These are phyloP conservation scores for Meteorus sp. DNA, from an alignment of 1,140 invertebrate species.

Conservation along the genomic window DNA sequence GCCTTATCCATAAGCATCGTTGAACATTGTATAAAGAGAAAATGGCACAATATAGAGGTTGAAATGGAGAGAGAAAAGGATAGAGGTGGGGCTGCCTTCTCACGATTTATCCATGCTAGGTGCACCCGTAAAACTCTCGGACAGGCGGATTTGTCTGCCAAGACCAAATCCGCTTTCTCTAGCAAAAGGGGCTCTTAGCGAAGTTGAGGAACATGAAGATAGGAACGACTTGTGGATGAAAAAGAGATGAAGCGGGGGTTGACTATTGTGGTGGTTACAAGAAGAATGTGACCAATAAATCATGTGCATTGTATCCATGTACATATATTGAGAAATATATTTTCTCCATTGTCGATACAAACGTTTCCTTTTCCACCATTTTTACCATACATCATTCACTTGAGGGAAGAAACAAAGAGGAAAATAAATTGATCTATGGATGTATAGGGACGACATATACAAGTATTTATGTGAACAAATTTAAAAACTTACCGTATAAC, in stretches of 20 bases:
- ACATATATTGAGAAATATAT: constrained; percentile 12
- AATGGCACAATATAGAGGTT: constrained; percentile 2
- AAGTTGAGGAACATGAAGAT: constrained; percentile 6
- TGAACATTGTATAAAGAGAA: constrained; percentile 7
- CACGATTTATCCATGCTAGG: constrained; percentile 19
- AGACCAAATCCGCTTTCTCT: constrained; percentile 37
- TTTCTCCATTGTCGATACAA: background rate
- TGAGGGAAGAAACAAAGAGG: background rate
- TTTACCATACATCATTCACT: background rate
- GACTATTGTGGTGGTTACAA: background rate
- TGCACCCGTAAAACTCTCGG: constrained; percentile 35
- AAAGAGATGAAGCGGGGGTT: background rate
- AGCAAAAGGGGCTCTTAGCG: constrained; percentile 11
- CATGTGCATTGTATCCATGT: constrained; percentile 29
- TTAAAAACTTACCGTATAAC: constrained; percentile 74
- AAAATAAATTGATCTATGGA: too few species aligned
- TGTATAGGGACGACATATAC: too few species aligned
- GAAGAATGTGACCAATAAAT: constrained; percentile 26
- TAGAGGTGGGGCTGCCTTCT: background rate
- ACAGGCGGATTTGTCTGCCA: constrained; percentile 42
- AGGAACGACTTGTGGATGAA: background rate
- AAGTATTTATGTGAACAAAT: background rate
- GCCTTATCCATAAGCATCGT: too few species aligned
- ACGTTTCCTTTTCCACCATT: background rate
- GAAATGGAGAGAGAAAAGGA: background rate